phyloP scores from a whole-genome alignment of 2,888 invertebrate species.

The Eupithecia centaureata region DNA sequence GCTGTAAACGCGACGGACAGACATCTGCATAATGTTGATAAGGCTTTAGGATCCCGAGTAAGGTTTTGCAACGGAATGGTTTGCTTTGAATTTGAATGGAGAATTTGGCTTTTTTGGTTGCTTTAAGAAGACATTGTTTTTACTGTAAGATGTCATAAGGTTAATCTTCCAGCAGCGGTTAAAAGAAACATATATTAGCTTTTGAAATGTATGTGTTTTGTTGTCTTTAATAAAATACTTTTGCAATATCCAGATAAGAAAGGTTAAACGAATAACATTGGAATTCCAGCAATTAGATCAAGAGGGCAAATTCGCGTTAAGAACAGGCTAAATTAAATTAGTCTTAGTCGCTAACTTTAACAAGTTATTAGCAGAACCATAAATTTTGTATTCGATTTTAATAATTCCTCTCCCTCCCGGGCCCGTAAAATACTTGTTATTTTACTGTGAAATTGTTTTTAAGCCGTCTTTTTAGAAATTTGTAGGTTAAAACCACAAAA shows the following conservation, averaged over 20 bases:
- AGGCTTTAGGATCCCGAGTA: slow-evolving; percentile 1
- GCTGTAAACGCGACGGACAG: slow-evolving; percentile 14
- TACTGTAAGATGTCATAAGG: neutral
- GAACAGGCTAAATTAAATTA: slow-evolving; percentile 29
- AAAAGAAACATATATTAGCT: neutral
- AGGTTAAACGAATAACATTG: neutral
- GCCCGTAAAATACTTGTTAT: slow-evolving; percentile 30
- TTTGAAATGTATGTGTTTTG: neutral
- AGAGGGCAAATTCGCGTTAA: neutral
- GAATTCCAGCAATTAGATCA: neutral
- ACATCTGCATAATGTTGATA: slow-evolving; percentile 25
- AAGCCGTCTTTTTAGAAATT: too few species aligned
- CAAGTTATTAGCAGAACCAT: slow-evolving; percentile 39
- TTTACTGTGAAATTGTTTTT: slow-evolving; percentile 44
- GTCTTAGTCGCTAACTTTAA: slow-evolving; percentile 30
- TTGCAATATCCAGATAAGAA: neutral
- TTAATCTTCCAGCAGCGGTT: neutral
- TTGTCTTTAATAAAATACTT: neutral
- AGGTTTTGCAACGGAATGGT: slow-evolving; percentile 11
- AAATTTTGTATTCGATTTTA: slow-evolving; percentile 40
- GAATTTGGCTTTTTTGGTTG: neutral
- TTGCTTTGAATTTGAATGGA: neutral
- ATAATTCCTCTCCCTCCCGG: slow-evolving; percentile 44
- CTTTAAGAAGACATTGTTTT: neutral
- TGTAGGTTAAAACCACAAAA: too few species aligned